phyloP scores from a whole-genome alignment of 2,113 vertebrate genomes.

The Campylomormyrus numenius region DNA sequence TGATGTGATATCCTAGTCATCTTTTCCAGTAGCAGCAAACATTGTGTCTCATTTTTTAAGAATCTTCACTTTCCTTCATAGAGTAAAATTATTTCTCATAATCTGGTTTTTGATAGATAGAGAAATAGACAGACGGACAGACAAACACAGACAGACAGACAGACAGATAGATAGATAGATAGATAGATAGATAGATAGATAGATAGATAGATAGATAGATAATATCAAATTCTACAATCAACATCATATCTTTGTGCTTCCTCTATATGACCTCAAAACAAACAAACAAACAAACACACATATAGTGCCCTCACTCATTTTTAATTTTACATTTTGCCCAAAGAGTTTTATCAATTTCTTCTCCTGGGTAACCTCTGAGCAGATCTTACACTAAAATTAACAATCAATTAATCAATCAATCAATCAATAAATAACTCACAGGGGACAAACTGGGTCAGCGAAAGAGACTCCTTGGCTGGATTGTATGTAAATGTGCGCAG shows the following conservation, averaged over 20 bases:
- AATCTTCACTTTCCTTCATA: not conserved
- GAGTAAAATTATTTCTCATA: not conserved
- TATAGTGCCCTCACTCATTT: not conserved
- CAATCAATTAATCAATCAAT: too few species aligned
- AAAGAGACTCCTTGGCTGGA: not conserved
- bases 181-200: not conserved
- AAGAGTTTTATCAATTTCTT: too few species aligned
- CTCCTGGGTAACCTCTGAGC: not conserved
- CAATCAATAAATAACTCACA: not conserved
- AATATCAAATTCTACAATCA: not conserved
- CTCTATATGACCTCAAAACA: not conserved
- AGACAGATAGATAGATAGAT: not conserved
- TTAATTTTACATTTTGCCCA: too few species aligned
- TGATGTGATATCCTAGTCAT: not conserved
- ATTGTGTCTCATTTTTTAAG: not conserved
- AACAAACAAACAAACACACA: not conserved
- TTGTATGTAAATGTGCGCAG: not conserved
- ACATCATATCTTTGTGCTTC: not conserved
- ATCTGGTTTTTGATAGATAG: not conserved
- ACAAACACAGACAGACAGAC: too few species aligned
- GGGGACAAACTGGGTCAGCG: not conserved
- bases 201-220: not conserved
- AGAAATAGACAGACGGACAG: not conserved
- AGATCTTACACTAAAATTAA: not conserved
- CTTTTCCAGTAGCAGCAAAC: not conserved